Evolutionary conservation across 2,888 invertebrate genomes (phyloP), one percentile per base, ranked within the genome.

Genomic region (Rhyacophila evoluta): DNA sequence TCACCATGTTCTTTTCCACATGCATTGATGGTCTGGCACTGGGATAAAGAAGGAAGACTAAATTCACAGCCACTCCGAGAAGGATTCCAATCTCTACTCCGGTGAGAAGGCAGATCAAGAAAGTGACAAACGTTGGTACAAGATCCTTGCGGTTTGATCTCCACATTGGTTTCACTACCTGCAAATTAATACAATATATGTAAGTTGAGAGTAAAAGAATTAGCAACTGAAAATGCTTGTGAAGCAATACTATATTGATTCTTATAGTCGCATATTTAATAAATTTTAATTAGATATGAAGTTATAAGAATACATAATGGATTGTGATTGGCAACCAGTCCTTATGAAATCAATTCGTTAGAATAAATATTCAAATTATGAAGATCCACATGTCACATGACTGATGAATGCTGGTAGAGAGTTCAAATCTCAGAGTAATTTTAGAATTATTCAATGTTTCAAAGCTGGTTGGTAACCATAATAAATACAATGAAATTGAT

Each of bases 21-120:
- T 92, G 91, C 4, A 96, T 89, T 72, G 93, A 92, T 0, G 96
- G 96, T 72, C 96, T 89, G 0, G 95, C 96, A 15, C 95, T 95
- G 1, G 95, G 94, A 85, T 96, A 95, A 6, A 96, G 87, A 5
- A 96, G 87, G 81, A 95, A 92, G 33, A 94, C 88, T 2, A 96
- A 91, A 86, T 96, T 96, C 28, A 95, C 92, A 0, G 91, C 92
- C 0, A 97, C 96, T 0, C 97, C 97, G 19, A 94, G 91, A 11
- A 96, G 87, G 82, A 98, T 95, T 1, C 97, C 97, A 81, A 95
- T 92, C 86, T 97, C 96, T 0, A 97, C 96, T 0, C 97, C 97
- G 78, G 95, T 91, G 0, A 91, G 87, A 11, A 98, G 90, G 82
- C 97, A 97, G 25, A 95, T 87, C 0, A 95, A 88, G 86, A 98